Conservation (phyloP, 1,140 invertebrate species). For the Rhagoletis pomonella region DNA sequence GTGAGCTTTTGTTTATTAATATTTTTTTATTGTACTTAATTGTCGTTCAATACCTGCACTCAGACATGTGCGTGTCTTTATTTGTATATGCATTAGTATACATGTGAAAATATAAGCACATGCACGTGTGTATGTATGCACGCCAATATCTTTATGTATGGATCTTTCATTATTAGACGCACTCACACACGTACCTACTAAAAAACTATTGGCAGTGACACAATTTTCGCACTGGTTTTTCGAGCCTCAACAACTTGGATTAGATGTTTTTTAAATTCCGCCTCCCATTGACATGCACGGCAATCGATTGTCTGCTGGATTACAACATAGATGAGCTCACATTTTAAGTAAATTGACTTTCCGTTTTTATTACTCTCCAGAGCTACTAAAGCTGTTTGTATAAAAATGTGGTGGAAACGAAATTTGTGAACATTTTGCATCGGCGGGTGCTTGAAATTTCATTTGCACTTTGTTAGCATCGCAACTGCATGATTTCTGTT, state of each 20-base stretch:
- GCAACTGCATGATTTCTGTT: background rate
- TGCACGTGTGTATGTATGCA: background rate
- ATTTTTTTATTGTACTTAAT: background rate
- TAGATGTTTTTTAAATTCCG: background rate
- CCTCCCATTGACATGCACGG: background rate
- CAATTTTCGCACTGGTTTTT: background rate
- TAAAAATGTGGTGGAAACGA: background rate
- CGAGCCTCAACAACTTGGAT: background rate
- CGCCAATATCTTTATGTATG: no score
- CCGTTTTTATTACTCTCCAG: background rate
- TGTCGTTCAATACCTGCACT: background rate
- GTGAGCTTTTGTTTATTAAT: background rate
- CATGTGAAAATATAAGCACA: background rate
- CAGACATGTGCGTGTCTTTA: background rate
- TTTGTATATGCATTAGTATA: background rate
- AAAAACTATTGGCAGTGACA: constrained; percentile 13
- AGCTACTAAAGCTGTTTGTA: background rate
- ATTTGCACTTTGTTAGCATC: background rate
- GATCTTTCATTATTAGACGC: background rate
- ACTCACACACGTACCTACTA: background rate
- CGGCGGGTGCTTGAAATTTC: background rate
- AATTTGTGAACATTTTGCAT: background rate
- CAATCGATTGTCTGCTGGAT: background rate
- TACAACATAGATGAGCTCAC: background rate
- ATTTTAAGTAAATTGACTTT: background rate